Conservation (phyloP, 2,113 vertebrate species). For the Oreocharis arfaki region DNA sequence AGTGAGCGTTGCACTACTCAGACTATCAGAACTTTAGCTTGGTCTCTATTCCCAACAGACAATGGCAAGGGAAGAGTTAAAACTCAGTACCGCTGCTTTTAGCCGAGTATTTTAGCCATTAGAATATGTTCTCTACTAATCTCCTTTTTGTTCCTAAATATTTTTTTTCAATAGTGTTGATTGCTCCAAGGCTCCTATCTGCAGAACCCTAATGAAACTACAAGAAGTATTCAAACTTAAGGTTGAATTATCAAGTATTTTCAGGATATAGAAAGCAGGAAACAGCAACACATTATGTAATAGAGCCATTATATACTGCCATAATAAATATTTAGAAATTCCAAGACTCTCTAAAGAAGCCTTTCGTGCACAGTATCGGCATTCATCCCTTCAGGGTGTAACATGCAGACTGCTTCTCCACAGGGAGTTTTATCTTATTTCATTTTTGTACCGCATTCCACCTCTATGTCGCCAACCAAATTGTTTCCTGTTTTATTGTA, state of each 20-base stretch:
- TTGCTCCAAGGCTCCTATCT: conserved; percentile 36
- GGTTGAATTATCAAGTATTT: conserved; percentile 60
- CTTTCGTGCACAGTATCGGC: conserved; percentile 65
- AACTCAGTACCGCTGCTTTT: not conserved
- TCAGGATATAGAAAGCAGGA: conserved; percentile 65
- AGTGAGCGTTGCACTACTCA: not conserved
- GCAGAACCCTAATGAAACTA: conserved; percentile 22
- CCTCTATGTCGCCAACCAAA: conserved; percentile 68
- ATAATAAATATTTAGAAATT: conserved; percentile 76
- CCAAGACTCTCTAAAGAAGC: conserved; percentile 62
- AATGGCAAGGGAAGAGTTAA: not conserved
- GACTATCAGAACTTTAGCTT: not conserved
- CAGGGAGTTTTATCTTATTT: conserved; percentile 70
- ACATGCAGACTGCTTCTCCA: conserved; percentile 48
- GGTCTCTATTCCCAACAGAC: not conserved
- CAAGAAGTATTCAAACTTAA: conserved; percentile 27
- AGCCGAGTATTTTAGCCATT: not conserved
- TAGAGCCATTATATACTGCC: conserved; percentile 64
- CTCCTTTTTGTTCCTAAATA: conserved; percentile 3
- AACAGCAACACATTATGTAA: conserved; percentile 67
- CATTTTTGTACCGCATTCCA: conserved; percentile 66
- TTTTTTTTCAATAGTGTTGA: conserved; percentile 28
- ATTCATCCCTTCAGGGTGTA: conserved; percentile 68
- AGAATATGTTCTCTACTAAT: not conserved
- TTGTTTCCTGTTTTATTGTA: conserved; percentile 70